Evolutionary conservation across 2,113 vertebrate genomes (phyloP), one percentile per base, ranked within the genome.

Genomic region (Paratilapia polleni): DNA sequence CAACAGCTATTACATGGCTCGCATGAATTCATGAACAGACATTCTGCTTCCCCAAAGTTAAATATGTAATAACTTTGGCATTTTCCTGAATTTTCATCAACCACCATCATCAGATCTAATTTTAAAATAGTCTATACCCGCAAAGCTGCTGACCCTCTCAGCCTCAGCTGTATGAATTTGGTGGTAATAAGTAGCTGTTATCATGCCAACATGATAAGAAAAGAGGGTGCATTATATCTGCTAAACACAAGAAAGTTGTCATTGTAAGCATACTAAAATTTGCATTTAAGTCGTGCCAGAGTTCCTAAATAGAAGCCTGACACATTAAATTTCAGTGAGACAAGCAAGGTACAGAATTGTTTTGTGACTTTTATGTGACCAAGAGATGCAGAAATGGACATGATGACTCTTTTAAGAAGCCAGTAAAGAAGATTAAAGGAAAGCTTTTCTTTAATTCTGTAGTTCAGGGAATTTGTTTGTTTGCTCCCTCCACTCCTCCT

Each of bases 391-490:
- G 14, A 41, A 54, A 66, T 80, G 43, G 73, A 83, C 36, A 68
- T 61, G 77, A 82, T 61, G 77, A 80, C 82, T 88, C 26, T 73
- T 82, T 82, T 28, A 77, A 54, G 74, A 49, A 80, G 41, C 84
- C 73, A 59, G 75, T 62, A 68, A 82, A 64, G 78, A 19, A 24
- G 61, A 82, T 49, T 66, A 68, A 66, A 79, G 61, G 83, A 74
- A 75, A 31, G 41, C 76, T 63, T 78, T 82, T 58, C 41, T 85
- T 58, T 74, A 73, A 78, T 78, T 87, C 70, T 88, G 61, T 73
- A 80, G 60, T 88, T 84, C 20, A 80, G 64, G 70, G 56, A 76
- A 77, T 91, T 81, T 61, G 59, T 73, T 57, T 86, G 58, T 74
- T 82, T 36, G 6, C 57, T 78, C 41, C 8, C 77, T 60, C 43